A percentile compares a stretch with the other conserved stretches of the same genome.
Evolutionary conservation across 2,888 invertebrate species (phyloP).

Genomic region (Caenorhabditis doughertyi): DNA sequence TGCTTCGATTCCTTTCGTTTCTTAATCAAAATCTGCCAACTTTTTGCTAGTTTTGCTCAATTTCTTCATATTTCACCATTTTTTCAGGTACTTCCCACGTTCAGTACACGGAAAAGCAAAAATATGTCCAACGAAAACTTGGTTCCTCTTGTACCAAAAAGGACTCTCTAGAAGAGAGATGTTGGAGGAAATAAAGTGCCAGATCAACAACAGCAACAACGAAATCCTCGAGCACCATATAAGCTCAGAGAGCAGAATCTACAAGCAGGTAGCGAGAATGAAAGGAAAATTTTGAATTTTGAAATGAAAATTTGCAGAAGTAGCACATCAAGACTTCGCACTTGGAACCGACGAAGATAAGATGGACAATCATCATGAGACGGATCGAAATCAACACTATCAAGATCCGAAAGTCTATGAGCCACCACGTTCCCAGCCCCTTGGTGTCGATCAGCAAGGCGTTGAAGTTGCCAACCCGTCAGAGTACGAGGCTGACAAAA

Average conservation of each 20-base stretch:
- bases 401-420: background rate
- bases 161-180: conserved; percentile 4
- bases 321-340: too few species aligned
- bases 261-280: too few species aligned
- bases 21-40: too few species aligned
- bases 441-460: conserved; percentile 1
- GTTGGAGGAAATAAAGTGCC: background rate
- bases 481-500: conserved; percentile 1
- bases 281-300: too few species aligned
- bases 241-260: background rate
- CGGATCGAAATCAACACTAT: background rate
- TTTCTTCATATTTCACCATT: background rate
- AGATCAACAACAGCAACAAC: background rate
- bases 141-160: conserved; percentile 31
- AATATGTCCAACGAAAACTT: conserved; percentile 45
- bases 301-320: too few species aligned
- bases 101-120: conserved; percentile 5
- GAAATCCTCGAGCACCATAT: background rate
- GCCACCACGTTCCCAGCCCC: background rate
- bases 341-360: too few species aligned
- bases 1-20: background rate
- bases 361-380: too few species aligned
- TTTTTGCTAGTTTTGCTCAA: background rate
- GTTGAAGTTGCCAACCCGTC: background rate
- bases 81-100: conserved; percentile 28